Evolutionary conservation across 2,888 invertebrate genomes (phyloP).

Genomic region (Rhorus exstirpatorius): DNA sequence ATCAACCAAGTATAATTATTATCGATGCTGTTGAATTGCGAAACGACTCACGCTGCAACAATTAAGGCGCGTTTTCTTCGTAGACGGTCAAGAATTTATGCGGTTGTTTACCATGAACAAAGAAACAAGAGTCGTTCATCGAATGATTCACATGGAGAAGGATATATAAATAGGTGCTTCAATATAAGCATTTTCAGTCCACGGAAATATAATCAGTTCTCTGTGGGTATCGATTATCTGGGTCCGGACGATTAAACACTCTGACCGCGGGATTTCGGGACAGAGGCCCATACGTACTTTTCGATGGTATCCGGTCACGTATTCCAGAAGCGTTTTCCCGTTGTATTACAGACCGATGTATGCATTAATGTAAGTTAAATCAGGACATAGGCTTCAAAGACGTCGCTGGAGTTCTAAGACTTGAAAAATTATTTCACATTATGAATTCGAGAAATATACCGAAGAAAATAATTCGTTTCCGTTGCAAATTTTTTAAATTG

Average conservation of each 20-base stretch:
- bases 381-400: no score
- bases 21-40: slow-evolving; percentile 1
- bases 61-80: slow-evolving; percentile 1
- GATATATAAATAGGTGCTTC: background rate
- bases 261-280: slow-evolving; percentile 21
- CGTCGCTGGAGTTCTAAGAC: no score
- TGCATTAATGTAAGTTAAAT: background rate
- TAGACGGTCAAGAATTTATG: background rate
- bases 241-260: slow-evolving; percentile 79
- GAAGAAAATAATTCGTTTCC: no score
- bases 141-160: slow-evolving; percentile 5
- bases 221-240: slow-evolving; percentile 74
- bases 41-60: background rate
- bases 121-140: background rate
- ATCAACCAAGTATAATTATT: background rate
- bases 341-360: background rate
- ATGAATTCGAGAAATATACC: no score
- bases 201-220: slow-evolving; percentile 70
- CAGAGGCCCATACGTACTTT: background rate
- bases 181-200: slow-evolving; percentile 74
- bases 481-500: no score
- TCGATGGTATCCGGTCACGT: background rate
- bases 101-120: background rate
- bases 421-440: no score
- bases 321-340: background rate